A percentile compares a stretch with the other conserved stretches of the same genome.
Conservation (phyloP, 2,797 vertebrate species). For the Mormyrops attenuatus region DNA sequence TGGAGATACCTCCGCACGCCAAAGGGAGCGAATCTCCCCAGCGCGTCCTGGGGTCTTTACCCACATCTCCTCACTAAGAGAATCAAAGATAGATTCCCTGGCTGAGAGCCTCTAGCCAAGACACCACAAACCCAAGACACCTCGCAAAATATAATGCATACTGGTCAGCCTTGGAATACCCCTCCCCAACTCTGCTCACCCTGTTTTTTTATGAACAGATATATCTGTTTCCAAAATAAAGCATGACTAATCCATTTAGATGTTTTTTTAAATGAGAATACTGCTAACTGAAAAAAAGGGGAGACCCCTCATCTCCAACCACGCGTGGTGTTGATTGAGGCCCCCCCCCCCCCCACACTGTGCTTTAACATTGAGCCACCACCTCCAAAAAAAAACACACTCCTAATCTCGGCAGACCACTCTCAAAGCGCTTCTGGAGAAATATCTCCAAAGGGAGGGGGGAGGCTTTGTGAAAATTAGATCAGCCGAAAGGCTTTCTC, state of each 20-base stretch:
- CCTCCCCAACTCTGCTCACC: neutral
- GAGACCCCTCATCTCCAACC: slow-evolving; percentile 25
- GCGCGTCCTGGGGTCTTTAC: neutral
- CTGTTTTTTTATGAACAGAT: neutral
- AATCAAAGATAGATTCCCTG: neutral
- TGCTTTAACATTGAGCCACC: slow-evolving; percentile 29
- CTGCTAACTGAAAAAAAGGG: slow-evolving; percentile 21
- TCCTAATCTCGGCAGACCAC: slow-evolving; percentile 20
- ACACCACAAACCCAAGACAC: neutral
- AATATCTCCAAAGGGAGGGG: slow-evolving; percentile 12
- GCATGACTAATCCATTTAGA: slow-evolving; percentile 41
- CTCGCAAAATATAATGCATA: neutral
- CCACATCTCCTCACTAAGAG: neutral
- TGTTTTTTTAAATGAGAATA: slow-evolving; percentile 26
- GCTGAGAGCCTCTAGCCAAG: neutral
- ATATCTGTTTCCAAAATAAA: slow-evolving; percentile 35
- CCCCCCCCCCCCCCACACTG: slow-evolving; percentile 29
- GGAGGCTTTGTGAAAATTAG: slow-evolving; percentile 21
- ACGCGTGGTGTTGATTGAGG: slow-evolving; percentile 36
- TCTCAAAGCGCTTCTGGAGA: slow-evolving; percentile 19
- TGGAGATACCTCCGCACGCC: neutral
- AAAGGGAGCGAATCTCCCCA: neutral
- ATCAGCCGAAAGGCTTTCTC: slow-evolving; percentile 26
- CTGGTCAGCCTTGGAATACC: neutral
- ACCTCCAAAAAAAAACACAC: slow-evolving; percentile 30